Evolutionary conservation across 2,797 vertebrate species (phyloP).

Genomic region (Eutrigla gurnardus): DNA sequence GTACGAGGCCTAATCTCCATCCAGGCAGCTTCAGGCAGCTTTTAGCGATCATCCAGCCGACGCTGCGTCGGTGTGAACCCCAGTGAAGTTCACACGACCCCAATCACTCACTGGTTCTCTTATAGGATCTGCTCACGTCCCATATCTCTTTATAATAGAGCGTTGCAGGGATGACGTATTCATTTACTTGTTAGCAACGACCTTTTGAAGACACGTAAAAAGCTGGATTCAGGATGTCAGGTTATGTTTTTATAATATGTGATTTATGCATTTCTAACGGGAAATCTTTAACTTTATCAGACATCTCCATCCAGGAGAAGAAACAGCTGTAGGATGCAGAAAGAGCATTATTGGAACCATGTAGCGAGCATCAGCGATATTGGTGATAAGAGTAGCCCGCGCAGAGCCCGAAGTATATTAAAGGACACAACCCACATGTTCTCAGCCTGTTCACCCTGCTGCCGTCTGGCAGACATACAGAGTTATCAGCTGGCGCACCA

Average conservation of each 20-base stretch:
- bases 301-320: no score
- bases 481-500: no score
- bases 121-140: no score
- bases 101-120: neutral
- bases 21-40: constrained; percentile 25
- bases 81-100: constrained; percentile 8
- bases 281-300: neutral
- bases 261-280: neutral
- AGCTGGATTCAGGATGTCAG: neutral
- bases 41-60: constrained; percentile 22
- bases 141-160: no score
- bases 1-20: constrained; percentile 16
- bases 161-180: no score
- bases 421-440: no score
- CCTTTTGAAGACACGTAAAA: no score
- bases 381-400: no score
- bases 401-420: no score
- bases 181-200: no score
- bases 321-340: no score
- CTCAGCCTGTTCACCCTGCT: neutral
- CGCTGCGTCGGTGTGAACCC: neutral
- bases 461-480: no score
- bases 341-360: neutral
- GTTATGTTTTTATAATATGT: neutral
- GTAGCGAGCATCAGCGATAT: neutral